A percentile compares a stretch with the other conserved stretches of the same genome.
phyloP scores from a whole-genome alignment of 2,113 vertebrate genomes.

The Onychostruthus taczanowskii region DNA sequence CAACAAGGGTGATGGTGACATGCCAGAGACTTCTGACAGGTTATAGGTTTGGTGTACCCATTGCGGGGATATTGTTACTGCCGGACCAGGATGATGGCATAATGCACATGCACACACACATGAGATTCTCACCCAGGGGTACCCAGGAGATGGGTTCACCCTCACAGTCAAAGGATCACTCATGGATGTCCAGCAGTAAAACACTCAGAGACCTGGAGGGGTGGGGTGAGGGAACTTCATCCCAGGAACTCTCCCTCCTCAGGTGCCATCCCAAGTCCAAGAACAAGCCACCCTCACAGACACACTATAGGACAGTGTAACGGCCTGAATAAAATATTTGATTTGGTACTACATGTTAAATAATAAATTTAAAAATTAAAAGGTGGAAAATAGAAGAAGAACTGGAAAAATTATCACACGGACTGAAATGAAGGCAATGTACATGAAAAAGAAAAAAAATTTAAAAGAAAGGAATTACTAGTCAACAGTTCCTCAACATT shows the following conservation, averaged over 20 bases:
- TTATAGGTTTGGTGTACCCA: background rate
- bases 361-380: background rate
- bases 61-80: background rate
- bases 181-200: background rate
- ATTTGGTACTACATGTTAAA: background rate
- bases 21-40: background rate
- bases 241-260: background rate
- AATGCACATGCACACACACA: accelerated
- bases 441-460: background rate
- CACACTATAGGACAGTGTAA: accelerated
- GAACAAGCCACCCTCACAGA: background rate
- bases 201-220: background rate
- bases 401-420: background rate
- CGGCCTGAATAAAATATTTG: background rate
- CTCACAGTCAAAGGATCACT: background rate
- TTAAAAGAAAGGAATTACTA: background rate
- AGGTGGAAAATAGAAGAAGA: background rate
- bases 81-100: background rate
- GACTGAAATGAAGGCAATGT: background rate
- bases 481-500: background rate
- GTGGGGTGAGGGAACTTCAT: background rate
- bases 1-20: background rate
- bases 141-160: background rate
- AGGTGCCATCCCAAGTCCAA: background rate
- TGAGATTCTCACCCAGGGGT: background rate